Percentiles rank a stretch among this genome's conserved stretches.
These are phyloP conservation scores for Dysidea cf. avara DNA, from an alignment of 37 sponge, comb jelly and placozoan species.

Conservation along the genomic window DNA sequence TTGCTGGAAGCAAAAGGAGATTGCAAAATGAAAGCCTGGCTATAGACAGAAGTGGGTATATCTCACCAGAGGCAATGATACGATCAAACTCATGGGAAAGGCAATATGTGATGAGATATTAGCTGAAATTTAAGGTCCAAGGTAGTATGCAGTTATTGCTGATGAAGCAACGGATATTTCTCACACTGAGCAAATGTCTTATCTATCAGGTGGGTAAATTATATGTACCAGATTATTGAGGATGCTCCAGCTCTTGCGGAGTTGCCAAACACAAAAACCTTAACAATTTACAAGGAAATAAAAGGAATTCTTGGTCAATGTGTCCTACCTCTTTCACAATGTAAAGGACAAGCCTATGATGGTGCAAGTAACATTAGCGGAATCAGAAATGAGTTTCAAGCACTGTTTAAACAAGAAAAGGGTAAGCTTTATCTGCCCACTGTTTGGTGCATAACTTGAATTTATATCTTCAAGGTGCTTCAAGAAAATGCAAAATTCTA, in stretches of 20 bases:
- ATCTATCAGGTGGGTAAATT: background rate
- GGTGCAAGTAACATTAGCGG: conserved; percentile 9
- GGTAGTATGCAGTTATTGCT: background rate
- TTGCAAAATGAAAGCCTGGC: background rate
- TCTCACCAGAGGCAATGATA: conserved; percentile 18
- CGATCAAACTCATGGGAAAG: conserved; percentile 17
- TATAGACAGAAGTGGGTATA: background rate
- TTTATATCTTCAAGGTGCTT: background rate
- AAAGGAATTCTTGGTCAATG: background rate
- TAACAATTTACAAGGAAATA: background rate
- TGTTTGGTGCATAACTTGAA: conserved; percentile 3
- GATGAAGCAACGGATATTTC: conserved; percentile 10
- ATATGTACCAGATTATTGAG: background rate
- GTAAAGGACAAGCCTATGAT: background rate
- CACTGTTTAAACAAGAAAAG: conserved; percentile 3
- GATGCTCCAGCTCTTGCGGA: background rate
- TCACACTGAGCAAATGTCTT: conserved; percentile 3
- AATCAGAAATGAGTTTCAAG: conserved; percentile 1
- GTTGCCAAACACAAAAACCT: background rate
- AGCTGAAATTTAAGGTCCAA: background rate
- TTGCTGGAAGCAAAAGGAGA: conserved; percentile 4
- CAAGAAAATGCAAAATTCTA: background rate
- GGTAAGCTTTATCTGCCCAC: background rate
- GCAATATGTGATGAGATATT: too few species aligned
- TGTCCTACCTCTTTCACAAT: conserved; percentile 1